These are phyloP conservation scores for Microchirus variegatus DNA, from an alignment of 2,797 vertebrate genomes.

Conservation along the genomic window DNA sequence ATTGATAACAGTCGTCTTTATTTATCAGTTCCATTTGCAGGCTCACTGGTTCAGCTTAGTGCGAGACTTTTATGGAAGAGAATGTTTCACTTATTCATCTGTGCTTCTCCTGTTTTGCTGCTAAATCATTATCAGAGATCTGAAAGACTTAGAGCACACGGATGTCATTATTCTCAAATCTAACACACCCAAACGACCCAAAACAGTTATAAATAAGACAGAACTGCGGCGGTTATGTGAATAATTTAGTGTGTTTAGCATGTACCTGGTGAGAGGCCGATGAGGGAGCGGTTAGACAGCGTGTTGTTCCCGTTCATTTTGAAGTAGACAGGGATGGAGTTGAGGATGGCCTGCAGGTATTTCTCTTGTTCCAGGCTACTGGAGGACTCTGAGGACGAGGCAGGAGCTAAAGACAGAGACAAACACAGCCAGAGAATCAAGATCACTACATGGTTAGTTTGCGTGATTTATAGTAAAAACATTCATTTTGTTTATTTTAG, in stretches of 20 bases:
- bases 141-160: background rate
- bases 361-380: conserved; percentile 99
- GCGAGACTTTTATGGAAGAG: background rate
- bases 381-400: conserved; percentile 92
- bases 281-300: conserved; percentile 87
- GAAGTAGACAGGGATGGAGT: conserved; percentile 91
- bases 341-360: conserved; percentile 94
- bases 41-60: background rate
- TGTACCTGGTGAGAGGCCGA: conserved; percentile 95
- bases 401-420: conserved; percentile 78
- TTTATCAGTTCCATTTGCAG: conserved; percentile 9
- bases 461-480: background rate
- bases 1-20: conserved; percentile 32
- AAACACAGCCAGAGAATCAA: conserved; percentile 8
- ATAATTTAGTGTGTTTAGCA: background rate
- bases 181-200: background rate
- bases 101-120: background rate
- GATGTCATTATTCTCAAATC: too few species aligned
- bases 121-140: background rate
- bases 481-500: background rate
- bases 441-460: background rate
- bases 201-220: background rate
- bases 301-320: conserved; percentile 89
- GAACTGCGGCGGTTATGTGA: background rate
- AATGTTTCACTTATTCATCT: background rate